Evolutionary conservation across 2,113 vertebrate species (phyloP).

Genomic region (Parotia lawesii): DNA sequence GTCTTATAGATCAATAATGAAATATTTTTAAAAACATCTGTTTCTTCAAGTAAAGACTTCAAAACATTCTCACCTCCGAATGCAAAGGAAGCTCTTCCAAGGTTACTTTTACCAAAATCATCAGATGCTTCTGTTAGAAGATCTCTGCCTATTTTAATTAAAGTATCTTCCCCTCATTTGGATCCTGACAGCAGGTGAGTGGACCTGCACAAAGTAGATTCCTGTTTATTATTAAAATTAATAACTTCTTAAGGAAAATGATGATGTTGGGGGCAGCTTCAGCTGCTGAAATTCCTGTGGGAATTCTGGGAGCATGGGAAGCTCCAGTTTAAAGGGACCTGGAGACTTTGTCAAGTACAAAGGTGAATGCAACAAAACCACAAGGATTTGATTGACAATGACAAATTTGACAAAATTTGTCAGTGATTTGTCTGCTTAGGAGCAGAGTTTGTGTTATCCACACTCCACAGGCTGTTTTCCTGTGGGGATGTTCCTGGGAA

Average conservation of each 20-base stretch:
- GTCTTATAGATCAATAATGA: constrained; percentile 63
- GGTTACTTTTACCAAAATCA: constrained; percentile 55
- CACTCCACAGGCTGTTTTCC: background rate
- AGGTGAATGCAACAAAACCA: background rate
- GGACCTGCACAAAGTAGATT: background rate
- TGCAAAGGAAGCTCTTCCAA: constrained; percentile 63
- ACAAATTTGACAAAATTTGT: no score
- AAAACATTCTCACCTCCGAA: constrained; percentile 16
- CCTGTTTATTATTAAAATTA: background rate
- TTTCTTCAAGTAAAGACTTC: constrained; percentile 66
- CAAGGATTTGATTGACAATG: background rate
- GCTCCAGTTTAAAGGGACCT: background rate
- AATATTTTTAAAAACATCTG: constrained; percentile 47
- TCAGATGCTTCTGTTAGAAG: constrained; percentile 50
- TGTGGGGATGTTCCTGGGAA: background rate
- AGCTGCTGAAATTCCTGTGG: background rate
- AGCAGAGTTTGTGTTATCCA: background rate
- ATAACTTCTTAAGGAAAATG: background rate
- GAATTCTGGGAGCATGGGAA: background rate
- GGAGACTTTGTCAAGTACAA: background rate
- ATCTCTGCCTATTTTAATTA: constrained; percentile 49
- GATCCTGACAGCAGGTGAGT: constrained; percentile 73
- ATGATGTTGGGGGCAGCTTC: background rate
- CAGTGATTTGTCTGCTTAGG: background rate
- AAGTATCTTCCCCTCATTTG: constrained; percentile 52